Conservation (phyloP, 2,113 vertebrate species). For the Trinectes maculatus region DNA sequence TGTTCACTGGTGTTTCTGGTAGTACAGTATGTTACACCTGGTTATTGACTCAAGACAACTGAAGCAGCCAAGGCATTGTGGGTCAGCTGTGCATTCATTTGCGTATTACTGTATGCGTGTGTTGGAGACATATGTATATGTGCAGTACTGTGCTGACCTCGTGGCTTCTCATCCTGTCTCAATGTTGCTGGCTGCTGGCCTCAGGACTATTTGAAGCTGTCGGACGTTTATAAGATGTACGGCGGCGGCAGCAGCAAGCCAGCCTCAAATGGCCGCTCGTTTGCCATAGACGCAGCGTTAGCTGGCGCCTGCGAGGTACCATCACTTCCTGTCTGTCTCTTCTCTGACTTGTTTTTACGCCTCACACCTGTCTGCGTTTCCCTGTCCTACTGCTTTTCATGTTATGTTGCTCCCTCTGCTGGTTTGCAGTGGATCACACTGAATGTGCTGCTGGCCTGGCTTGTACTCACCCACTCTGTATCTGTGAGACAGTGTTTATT, state of each 20-base stretch:
- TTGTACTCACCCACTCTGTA: constrained; percentile 1
- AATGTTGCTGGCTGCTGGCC: constrained; percentile 25
- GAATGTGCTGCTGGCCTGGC: constrained; percentile 39
- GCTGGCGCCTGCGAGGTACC: constrained; percentile 83
- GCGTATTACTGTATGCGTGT: neutral
- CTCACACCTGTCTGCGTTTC: neutral
- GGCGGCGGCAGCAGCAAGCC: constrained; percentile 60
- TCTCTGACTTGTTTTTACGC: constrained; percentile 17
- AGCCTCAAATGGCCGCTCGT: constrained; percentile 68
- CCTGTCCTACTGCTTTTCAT: constrained; percentile 10
- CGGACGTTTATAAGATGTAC: constrained; percentile 86
- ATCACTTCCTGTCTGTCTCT: constrained; percentile 47
- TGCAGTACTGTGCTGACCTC: constrained; percentile 19
- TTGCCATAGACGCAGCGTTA: constrained; percentile 77
- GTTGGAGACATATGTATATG: neutral
- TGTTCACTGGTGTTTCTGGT: constrained; percentile 15
- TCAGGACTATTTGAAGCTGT: constrained; percentile 87
- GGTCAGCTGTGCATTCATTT: neutral
- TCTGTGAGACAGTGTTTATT: neutral
- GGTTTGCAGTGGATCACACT: constrained; percentile 60
- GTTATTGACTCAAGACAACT: neutral
- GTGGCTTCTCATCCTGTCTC: constrained; percentile 57
- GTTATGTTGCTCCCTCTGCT: constrained; percentile 63
- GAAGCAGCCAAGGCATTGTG: neutral
- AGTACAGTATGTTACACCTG: neutral